Conservation (phyloP, 1,140 invertebrate species). For the Nylanderia fulva region DNA sequence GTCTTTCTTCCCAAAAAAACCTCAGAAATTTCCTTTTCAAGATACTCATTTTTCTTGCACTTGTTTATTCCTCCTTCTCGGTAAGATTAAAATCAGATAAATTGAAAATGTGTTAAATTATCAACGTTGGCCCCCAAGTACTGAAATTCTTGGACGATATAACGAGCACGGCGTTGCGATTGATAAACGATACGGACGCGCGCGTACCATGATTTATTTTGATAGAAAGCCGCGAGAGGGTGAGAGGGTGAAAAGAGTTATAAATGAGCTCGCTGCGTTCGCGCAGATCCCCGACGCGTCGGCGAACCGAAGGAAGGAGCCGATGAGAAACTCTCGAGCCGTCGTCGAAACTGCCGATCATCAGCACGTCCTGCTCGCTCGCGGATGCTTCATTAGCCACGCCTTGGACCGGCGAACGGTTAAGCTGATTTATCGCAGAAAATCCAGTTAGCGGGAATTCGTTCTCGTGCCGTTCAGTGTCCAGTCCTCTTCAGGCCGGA, state of each 20-base stretch:
- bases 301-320: conserved; percentile 1
- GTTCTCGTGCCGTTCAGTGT: conserved; percentile 30
- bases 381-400: conserved; percentile 65
- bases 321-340: conserved; percentile 42
- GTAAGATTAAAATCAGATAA: conserved; percentile 13
- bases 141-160: conserved; percentile 37
- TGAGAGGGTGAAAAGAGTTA: conserved; percentile 7
- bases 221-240: not conserved
- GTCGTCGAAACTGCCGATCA: conserved; percentile 59
- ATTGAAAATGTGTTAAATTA: conserved; percentile 50
- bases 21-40: not conserved
- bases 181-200: conserved; percentile 56
- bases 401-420: conserved; percentile 35
- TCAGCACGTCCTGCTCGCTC: conserved; percentile 59
- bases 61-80: conserved; percentile 7
- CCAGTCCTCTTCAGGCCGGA: not conserved
- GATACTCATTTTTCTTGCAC: not conserved
- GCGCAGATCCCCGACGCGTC: conserved; percentile 43
- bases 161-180: conserved; percentile 36
- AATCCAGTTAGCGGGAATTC: conserved; percentile 65
- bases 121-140: conserved; percentile 30
- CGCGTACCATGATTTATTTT: conserved; percentile 36
- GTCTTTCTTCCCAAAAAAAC: not conserved
- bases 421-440: conserved; percentile 66
- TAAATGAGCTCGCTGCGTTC: conserved; percentile 56